These are phyloP conservation scores for Bryconaethiops microstoma DNA, from an alignment of 2,797 vertebrate genomes.

Conservation along the genomic window DNA sequence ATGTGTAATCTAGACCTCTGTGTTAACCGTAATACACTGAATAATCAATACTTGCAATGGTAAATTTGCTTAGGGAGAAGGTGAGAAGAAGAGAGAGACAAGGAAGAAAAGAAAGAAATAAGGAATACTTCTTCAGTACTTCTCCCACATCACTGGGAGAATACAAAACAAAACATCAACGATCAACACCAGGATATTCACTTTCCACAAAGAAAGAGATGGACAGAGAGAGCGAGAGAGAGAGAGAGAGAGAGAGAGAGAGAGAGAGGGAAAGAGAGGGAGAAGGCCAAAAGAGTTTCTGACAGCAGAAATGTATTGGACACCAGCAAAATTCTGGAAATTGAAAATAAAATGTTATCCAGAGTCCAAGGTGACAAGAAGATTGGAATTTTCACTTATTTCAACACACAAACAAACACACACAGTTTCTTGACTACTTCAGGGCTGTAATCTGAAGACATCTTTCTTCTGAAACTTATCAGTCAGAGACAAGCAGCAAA, in stretches of 20 bases:
- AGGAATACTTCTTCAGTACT: too few relatives aligned
- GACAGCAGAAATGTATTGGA: background rate
- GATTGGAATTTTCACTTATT: background rate
- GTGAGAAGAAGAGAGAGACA: background rate
- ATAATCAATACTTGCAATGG: background rate
- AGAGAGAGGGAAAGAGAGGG: conserved; percentile 67
- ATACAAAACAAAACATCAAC: too few relatives aligned
- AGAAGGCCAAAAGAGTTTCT: background rate
- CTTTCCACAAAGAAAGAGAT: conserved; percentile 59
- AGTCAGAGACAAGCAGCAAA: background rate
- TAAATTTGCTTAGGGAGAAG: too few relatives aligned
- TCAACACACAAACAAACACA: background rate
- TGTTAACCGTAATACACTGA: background rate
- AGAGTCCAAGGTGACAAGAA: background rate
- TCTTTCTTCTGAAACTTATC: background rate
- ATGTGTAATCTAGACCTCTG: background rate
- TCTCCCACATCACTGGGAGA: conserved; percentile 20
- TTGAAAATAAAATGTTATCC: background rate
- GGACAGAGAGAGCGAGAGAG: conserved; percentile 63
- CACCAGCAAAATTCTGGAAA: background rate
- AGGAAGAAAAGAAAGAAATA: too few relatives aligned
- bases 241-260: background rate
- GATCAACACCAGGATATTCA: too few relatives aligned
- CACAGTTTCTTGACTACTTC: too few relatives aligned
- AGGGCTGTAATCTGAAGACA: background rate